phyloP scores from a whole-genome alignment of 1,140 invertebrate genomes.

The Nylanderia fulva region DNA sequence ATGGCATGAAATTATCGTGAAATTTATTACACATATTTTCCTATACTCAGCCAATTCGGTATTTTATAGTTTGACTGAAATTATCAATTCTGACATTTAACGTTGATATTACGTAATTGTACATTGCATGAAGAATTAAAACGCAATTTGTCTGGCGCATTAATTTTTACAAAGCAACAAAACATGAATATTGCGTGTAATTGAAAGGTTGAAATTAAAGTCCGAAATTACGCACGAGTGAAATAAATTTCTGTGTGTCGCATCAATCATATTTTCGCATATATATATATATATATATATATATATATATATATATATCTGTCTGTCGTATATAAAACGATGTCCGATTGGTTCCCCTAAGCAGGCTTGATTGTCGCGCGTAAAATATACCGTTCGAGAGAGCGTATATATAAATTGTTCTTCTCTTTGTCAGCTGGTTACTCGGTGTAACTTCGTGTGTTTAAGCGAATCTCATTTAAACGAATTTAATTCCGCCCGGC shows the following conservation, averaged over 20 bases:
- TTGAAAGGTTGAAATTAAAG: conserved; percentile 40
- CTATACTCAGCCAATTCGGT: not conserved
- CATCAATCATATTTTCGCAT: not conserved
- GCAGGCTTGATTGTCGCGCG: conserved; percentile 2
- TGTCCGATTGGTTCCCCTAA: not conserved
- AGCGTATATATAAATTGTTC: conserved; percentile 12
- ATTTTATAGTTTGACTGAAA: conserved; percentile 25
- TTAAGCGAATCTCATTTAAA: conserved; percentile 45
- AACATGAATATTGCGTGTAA: conserved; percentile 20
- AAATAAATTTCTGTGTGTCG: conserved; percentile 27
- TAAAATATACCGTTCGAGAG: not conserved
- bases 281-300: not conserved
- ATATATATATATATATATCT: not conserved
- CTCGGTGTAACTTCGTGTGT: not conserved
- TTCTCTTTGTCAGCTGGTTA: conserved; percentile 20
- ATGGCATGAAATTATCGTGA: not conserved
- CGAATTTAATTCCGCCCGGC: conserved; percentile 50
- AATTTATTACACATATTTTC: not conserved
- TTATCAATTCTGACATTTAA: not conserved
- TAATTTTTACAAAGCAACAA: conserved; percentile 43
- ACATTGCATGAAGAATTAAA: not conserved
- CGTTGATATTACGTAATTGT: conserved; percentile 2
- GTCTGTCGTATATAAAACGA: not conserved
- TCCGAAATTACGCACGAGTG: conserved; percentile 9
- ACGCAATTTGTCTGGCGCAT: conserved; percentile 29